Evolutionary conservation across 2,797 vertebrate species (phyloP), one percentile per base, ranked within the genome.

Genomic region (Crotalus adamanteus): DNA sequence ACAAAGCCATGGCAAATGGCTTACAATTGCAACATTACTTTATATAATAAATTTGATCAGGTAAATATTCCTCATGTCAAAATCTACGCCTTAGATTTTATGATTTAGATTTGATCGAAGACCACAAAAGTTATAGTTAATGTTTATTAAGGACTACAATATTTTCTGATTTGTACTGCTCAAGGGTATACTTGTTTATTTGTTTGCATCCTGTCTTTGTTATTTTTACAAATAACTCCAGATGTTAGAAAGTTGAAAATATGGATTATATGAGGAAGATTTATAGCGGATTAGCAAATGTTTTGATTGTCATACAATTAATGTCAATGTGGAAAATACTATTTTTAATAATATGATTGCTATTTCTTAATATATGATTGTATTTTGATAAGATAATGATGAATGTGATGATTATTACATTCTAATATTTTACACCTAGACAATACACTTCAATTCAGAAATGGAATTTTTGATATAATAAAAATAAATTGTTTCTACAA

Each of bases 41-140:
- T 55, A 37, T 92, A 69, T 55, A 91, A 93, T 94, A 88, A 59
- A 26, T 63, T 25, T 9, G 53, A 89, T 85, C 6, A 31, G 9
- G n/a, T 22, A 59, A 91, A 91, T 69, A 86, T 90, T 85, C n/a
- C 0, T 0, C 0, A 12, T 88, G 13, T 47, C 87, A 47, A 0
- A 2, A 16, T 63, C 90, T 42, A 26, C n/a, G 25, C 60, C 22
- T n/a, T 28, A 56, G 16, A 69, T 47, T 28, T 78, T 78, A 42
- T 78, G 31, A 78, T 7, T 18, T 42, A 78, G 69, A 42, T 78
- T 37, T 78, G 18, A 20, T 42, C 31, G 1, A 78, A 78, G 31
- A 20, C 3, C 3, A 7, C 69, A 73, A 20, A 73, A 37, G 69
- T 73, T 20, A 73, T 42, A 3, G 1, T 8, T 20, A 20, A 18